phyloP scores from a whole-genome alignment of 2,888 invertebrate genomes.

The Pollenia amentaria region DNA sequence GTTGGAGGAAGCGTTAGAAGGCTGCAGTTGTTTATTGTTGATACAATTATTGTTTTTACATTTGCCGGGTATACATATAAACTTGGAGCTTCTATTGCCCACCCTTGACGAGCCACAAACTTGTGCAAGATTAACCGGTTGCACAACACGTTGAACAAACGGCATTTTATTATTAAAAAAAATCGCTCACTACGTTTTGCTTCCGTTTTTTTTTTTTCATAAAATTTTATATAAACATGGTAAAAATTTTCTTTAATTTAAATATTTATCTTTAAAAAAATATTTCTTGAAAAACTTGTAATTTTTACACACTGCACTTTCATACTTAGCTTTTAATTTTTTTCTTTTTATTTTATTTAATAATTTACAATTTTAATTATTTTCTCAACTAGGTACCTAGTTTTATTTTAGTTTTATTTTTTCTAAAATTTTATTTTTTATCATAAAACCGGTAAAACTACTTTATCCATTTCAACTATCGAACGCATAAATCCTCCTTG shows the following conservation, averaged over 20 bases:
- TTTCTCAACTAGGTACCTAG: background rate
- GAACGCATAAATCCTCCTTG: conserved; percentile 70
- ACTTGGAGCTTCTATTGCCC: conserved; percentile 73
- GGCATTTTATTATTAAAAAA: conserved; percentile 87
- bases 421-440: conserved; percentile 13
- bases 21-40: conserved; percentile 77
- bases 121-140: conserved; percentile 92
- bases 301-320: conserved; percentile 57
- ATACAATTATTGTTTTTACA: conserved; percentile 82
- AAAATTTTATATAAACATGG: conserved; percentile 29
- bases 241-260: conserved; percentile 31
- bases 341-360: conserved; percentile 33
- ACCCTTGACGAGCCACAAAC: conserved; percentile 75
- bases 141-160: conserved; percentile 93
- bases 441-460: conserved; percentile 69
- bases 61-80: conserved; percentile 80
- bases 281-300: conserved; percentile 16
- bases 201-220: conserved; percentile 20
- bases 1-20: conserved; percentile 36
- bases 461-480: conserved; percentile 69
- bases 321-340: conserved; percentile 28
- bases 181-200: background rate
- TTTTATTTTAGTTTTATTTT: background rate
- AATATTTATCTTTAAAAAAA: conserved; percentile 22
- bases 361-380: conserved; percentile 1